phyloP scores from a whole-genome alignment of 2,888 invertebrate genomes.

The Liodrosophila aerea region DNA sequence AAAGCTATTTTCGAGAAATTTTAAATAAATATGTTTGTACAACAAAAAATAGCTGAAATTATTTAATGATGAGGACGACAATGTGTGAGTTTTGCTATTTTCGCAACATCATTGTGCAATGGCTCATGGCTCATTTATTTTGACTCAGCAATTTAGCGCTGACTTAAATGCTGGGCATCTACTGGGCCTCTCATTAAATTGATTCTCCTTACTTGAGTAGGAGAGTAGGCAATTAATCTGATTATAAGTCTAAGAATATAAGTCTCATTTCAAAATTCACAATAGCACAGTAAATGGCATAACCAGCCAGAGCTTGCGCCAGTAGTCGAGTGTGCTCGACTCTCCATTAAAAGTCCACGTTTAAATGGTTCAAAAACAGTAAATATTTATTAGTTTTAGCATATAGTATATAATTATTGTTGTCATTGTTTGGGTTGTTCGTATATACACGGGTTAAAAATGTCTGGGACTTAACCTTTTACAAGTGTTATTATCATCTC shows the following conservation, averaged over 20 bases:
- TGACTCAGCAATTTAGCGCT: slow-evolving; percentile 29
- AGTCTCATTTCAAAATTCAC: slow-evolving; percentile 1
- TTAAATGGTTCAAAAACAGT: slow-evolving; percentile 11
- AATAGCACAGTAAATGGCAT: slow-evolving; percentile 7
- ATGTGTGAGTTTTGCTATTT: slow-evolving; percentile 5
- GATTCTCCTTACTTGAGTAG: slow-evolving; percentile 22
- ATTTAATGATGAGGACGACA: slow-evolving; percentile 25
- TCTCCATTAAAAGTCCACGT: neutral
- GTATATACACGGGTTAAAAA: slow-evolving; percentile 37
- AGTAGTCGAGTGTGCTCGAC: neutral
- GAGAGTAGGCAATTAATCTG: slow-evolving; percentile 21
- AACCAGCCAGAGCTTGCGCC: neutral
- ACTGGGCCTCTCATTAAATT: slow-evolving; percentile 21
- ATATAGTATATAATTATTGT: slow-evolving; percentile 5
- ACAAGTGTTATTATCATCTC: neutral
- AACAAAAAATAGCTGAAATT: slow-evolving; percentile 3
- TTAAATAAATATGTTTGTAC: slow-evolving; percentile 2
- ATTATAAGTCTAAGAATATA: slow-evolving; percentile 4
- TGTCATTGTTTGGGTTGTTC: slow-evolving; percentile 22
- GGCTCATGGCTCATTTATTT: slow-evolving; percentile 2
- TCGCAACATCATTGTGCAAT: slow-evolving; percentile 20
- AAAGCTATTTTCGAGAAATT: slow-evolving; percentile 13
- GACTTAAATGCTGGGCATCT: slow-evolving; percentile 4
- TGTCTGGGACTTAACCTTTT: neutral
- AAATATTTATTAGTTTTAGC: neutral